phyloP scores from a whole-genome alignment of 1,140 invertebrate genomes.

The Scaptomyza montana region DNA sequence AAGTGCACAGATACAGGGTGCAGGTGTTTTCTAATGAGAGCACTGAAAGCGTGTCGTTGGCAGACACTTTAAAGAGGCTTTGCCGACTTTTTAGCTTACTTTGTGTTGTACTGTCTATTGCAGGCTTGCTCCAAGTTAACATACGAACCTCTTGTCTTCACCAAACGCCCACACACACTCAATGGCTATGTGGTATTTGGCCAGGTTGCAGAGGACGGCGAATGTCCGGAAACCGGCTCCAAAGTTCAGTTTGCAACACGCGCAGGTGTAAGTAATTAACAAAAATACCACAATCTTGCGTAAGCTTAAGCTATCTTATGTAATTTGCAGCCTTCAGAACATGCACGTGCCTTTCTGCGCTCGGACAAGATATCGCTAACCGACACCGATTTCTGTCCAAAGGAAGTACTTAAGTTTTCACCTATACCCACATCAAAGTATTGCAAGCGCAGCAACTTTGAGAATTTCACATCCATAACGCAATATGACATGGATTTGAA shows the following conservation, averaged over 20 bases:
- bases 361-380: conserved; percentile 73
- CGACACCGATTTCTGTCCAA: conserved; percentile 79
- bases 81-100: conserved; percentile 32
- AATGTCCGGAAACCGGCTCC: conserved; percentile 68
- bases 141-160: conserved; percentile 79
- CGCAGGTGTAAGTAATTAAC: conserved; percentile 70
- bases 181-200: conserved; percentile 74
- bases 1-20: conserved; percentile 19
- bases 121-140: conserved; percentile 77
- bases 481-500: conserved; percentile 79
- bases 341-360: conserved; percentile 71
- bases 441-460: conserved; percentile 81
- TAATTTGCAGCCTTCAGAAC: conserved; percentile 68
- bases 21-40: conserved; percentile 38
- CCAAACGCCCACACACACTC: conserved; percentile 80
- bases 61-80: conserved; percentile 23
- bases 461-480: conserved; percentile 79
- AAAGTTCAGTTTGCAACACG: conserved; percentile 67
- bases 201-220: conserved; percentile 54
- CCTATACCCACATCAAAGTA: conserved; percentile 80
- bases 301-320: neutral
- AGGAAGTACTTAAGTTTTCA: conserved; percentile 80
- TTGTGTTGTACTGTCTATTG: conserved; percentile 16
- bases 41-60: conserved; percentile 38
- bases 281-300: neutral